Percentiles rank a stretch among this genome's conserved stretches.
Evolutionary conservation across 2,888 invertebrate genomes (phyloP).

Genomic region (Polydrusus cervinus): DNA sequence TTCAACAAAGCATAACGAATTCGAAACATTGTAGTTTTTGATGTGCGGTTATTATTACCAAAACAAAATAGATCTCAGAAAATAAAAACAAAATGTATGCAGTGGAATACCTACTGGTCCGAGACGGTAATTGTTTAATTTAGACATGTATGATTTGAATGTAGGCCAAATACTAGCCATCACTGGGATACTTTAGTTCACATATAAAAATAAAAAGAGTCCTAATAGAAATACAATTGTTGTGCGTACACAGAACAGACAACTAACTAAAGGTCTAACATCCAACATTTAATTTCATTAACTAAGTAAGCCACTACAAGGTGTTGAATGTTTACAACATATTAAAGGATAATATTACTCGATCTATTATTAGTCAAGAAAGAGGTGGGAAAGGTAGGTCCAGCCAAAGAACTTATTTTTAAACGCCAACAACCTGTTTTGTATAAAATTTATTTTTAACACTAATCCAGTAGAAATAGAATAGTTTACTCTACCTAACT

Average conservation of each 20-base stretch:
- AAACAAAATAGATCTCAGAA: constrained; percentile 17
- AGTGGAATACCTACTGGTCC: constrained; percentile 44
- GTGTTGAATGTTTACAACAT: constrained; percentile 59
- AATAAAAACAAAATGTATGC: constrained; percentile 25
- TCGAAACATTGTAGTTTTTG: constrained; percentile 34
- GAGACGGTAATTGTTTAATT: constrained; percentile 41
- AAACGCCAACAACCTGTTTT: constrained; percentile 20
- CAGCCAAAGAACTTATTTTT: constrained; percentile 32
- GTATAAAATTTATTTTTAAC: constrained; percentile 1
- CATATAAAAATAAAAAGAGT: constrained; percentile 22
- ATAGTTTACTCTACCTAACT: too few relatives aligned
- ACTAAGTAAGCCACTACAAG: constrained; percentile 65
- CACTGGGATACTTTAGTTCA: constrained; percentile 1
- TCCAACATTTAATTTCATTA: constrained; percentile 63
- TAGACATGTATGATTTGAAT: constrained; percentile 37
- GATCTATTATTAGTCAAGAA: constrained; percentile 38
- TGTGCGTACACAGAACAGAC: constrained; percentile 49
- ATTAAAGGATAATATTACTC: constrained; percentile 50
- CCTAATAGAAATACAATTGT: constrained; percentile 22
- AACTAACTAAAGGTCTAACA: constrained; percentile 60
- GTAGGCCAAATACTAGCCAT: constrained; percentile 31
- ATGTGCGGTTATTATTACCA: constrained; percentile 28
- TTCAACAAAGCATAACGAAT: constrained; percentile 41
- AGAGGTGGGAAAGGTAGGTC: constrained; percentile 43
- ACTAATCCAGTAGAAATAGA: too few relatives aligned